Evolutionary conservation across 2,888 invertebrate species (phyloP).

Genomic region (Ephialtes manifestator): DNA sequence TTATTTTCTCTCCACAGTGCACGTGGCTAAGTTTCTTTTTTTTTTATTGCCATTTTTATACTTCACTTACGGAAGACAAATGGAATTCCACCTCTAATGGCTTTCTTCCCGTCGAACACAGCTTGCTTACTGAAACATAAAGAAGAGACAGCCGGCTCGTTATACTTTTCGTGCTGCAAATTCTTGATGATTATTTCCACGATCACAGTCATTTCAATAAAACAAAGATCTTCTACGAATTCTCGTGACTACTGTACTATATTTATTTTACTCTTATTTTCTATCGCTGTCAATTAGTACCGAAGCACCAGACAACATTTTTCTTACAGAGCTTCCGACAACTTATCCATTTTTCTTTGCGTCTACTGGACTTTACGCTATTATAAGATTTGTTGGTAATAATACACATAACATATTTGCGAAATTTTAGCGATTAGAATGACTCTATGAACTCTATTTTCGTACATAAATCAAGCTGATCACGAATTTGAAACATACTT

Average conservation of each 20-base stretch:
- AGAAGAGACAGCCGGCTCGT: slow-evolving; percentile 59
- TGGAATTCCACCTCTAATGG: slow-evolving; percentile 98
- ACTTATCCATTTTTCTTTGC: background rate
- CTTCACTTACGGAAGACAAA: slow-evolving; percentile 97
- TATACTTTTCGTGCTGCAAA: slow-evolving; percentile 29
- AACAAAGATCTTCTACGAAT: slow-evolving; percentile 24
- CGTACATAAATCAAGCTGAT: too few species aligned
- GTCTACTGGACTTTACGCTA: background rate
- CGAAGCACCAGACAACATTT: background rate
- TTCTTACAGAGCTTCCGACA: too few species aligned
- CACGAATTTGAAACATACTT: too few species aligned
- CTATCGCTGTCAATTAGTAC: background rate
- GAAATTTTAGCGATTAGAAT: too few species aligned
- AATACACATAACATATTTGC: too few species aligned
- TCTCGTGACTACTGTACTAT: slow-evolving; percentile 20
- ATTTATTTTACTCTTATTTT: slow-evolving; percentile 1
- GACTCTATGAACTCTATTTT: too few species aligned
- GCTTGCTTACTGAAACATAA: slow-evolving; percentile 94
- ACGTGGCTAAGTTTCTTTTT: background rate
- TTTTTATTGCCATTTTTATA: slow-evolving; percentile 55
- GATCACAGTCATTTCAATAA: slow-evolving; percentile 26
- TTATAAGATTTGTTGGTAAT: background rate
- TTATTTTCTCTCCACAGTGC: background rate
- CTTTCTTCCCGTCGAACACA: slow-evolving; percentile 97
- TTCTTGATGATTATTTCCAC: slow-evolving; percentile 56